A percentile compares a stretch with the other conserved stretches of the same genome.
Evolutionary conservation across 2,888 invertebrate genomes (phyloP).

Genomic region (Acronicta psi): DNA sequence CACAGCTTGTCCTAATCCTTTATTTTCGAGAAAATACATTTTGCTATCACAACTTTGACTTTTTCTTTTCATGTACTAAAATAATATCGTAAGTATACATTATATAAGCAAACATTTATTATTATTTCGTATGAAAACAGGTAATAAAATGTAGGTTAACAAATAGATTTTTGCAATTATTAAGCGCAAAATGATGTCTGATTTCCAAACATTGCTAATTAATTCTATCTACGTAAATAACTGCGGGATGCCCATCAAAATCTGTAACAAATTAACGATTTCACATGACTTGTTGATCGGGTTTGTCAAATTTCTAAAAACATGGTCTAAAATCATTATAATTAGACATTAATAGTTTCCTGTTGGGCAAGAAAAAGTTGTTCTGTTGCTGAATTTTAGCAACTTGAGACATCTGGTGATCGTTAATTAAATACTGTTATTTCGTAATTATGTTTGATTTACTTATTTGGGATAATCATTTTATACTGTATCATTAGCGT

Average conservation of each 20-base stretch:
- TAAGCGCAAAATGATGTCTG: not conserved
- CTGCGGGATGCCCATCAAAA: slow-evolving; percentile 14
- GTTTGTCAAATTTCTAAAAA: slow-evolving; percentile 49
- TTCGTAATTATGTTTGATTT: slow-evolving; percentile 29
- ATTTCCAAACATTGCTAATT: slow-evolving; percentile 10
- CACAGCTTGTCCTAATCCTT: too few relatives aligned
- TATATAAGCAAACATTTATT: too few relatives aligned
- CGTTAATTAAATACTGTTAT: slow-evolving; percentile 25
- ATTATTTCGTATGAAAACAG: not conserved
- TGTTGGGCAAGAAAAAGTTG: slow-evolving; percentile 36
- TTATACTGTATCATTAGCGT: not conserved
- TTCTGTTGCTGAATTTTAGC: slow-evolving; percentile 40
- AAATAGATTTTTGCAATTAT: not conserved
- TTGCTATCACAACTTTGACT: too few relatives aligned
- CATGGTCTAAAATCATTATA: slow-evolving; percentile 14
- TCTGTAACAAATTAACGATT: slow-evolving; percentile 31
- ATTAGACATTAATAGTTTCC: slow-evolving; percentile 46
- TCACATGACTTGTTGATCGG: slow-evolving; percentile 40
- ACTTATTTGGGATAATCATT: slow-evolving; percentile 20
- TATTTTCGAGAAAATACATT: too few relatives aligned
- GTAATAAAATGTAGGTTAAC: not conserved
- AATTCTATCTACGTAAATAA: slow-evolving; percentile 29
- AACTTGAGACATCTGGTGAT: slow-evolving; percentile 14
- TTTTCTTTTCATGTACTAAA: too few relatives aligned
- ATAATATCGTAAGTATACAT: too few relatives aligned